Percentiles rank a stretch among this genome's conserved stretches.
phyloP scores from a whole-genome alignment of 2,797 vertebrate species.

The Pipistrellus nathusii region DNA sequence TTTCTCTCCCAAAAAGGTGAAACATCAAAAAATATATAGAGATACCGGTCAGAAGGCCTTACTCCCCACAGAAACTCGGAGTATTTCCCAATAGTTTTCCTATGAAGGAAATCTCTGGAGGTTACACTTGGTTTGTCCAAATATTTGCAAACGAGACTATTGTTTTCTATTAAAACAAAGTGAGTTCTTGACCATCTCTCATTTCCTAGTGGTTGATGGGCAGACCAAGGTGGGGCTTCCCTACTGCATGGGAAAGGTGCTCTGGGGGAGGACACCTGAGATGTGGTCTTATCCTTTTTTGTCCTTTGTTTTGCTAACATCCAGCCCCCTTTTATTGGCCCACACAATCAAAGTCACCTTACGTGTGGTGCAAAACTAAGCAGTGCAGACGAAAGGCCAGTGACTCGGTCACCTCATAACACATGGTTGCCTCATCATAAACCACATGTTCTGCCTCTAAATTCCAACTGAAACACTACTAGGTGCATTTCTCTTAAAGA shows the following conservation, averaged over 20 bases:
- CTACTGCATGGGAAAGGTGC: not conserved
- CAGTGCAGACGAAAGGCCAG: not conserved
- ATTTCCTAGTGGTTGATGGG: too few relatives aligned
- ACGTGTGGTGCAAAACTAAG: rapidly evolving
- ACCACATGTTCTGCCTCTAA: not conserved
- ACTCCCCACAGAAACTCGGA: too few relatives aligned
- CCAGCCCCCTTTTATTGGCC: not conserved
- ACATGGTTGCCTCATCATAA: not conserved
- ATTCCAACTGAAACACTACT: not conserved
- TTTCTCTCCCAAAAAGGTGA: not conserved
- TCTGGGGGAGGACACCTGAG: rapidly evolving
- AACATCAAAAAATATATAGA: not conserved
- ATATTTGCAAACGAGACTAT: not conserved
- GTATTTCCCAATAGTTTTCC: not conserved
- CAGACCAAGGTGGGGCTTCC: not conserved
- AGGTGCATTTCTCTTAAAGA: not conserved
- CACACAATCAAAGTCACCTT: not conserved
- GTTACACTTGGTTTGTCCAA: rapidly evolving
- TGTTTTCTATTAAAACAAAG: not conserved
- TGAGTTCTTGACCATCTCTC: too few relatives aligned
- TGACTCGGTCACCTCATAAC: too few relatives aligned
- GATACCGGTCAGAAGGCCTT: rapidly evolving
- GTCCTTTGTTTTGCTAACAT: not conserved
- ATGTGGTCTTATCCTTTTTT: not conserved
- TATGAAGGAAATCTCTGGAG: not conserved